phyloP scores from a whole-genome alignment of 2,113 vertebrate species.

The Prinia subflava region DNA sequence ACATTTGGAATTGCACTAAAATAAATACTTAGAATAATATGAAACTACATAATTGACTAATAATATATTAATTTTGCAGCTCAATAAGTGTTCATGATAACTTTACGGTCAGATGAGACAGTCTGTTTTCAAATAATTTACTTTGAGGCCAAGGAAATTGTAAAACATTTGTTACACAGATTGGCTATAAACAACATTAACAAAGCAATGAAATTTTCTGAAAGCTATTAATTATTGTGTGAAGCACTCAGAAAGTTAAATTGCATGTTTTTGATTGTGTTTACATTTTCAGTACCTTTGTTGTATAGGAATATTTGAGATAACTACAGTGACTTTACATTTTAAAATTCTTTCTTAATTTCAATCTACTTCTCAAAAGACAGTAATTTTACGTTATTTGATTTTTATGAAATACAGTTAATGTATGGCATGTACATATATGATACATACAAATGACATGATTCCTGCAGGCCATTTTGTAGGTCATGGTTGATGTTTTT shows the following conservation, averaged over 20 bases:
- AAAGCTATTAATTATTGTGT: background rate
- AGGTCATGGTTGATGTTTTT: constrained; percentile 58
- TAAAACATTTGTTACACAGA: background rate
- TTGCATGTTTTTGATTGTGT: background rate
- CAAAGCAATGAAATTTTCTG: background rate
- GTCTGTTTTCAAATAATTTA: background rate
- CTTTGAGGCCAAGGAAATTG: background rate
- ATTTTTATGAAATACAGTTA: constrained; percentile 38
- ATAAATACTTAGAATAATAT: background rate
- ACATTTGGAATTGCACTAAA: background rate
- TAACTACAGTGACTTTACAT: background rate
- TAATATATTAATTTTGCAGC: background rate
- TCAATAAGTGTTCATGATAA: background rate
- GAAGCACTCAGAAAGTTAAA: background rate
- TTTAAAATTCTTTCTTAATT: constrained; percentile 32
- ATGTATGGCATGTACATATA: constrained; percentile 6
- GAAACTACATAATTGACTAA: background rate
- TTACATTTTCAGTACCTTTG: background rate
- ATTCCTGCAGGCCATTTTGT: constrained; percentile 52
- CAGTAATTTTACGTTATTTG: constrained; percentile 16
- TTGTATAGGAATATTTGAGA: background rate
- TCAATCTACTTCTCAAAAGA: constrained; percentile 2
- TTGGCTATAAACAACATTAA: background rate
- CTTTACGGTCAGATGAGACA: background rate
- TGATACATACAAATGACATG: constrained; percentile 38